A percentile compares a stretch with the other conserved stretches of the same genome.
Evolutionary conservation across 2,113 vertebrate genomes (phyloP).

Genomic region (Falco punctatus): DNA sequence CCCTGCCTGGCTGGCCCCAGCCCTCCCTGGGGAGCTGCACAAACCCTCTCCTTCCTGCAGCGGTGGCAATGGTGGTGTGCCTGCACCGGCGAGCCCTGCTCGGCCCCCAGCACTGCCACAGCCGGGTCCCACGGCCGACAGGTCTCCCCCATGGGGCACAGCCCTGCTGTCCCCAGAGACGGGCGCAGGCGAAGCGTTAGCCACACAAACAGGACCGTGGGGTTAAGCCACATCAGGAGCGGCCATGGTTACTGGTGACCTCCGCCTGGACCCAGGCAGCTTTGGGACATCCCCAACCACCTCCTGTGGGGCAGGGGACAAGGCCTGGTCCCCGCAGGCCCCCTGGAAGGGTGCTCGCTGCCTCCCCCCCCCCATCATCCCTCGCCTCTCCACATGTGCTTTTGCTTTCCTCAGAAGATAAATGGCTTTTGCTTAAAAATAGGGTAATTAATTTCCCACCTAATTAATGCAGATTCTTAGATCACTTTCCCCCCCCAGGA

Average conservation of each 20-base stretch:
- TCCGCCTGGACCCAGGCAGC: background rate
- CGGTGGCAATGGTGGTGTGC: fast-evolving
- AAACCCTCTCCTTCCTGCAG: background rate
- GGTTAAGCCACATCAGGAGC: background rate
- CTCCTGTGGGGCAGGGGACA: background rate
- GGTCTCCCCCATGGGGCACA: fast-evolving
- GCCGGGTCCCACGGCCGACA: fast-evolving
- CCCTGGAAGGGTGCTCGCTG: background rate
- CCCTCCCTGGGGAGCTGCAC: background rate
- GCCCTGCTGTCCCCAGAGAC: fast-evolving
- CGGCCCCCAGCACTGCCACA: fast-evolving
- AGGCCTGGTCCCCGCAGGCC: fast-evolving
- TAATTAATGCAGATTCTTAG: slow-evolving; percentile 62
- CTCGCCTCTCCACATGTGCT: background rate
- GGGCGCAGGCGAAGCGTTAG: fast-evolving
- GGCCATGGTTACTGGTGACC: background rate
- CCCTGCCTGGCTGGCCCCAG: background rate
- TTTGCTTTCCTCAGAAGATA: slow-evolving; percentile 7
- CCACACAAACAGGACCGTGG: fast-evolving
- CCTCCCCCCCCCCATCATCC: background rate
- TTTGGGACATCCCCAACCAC: background rate
- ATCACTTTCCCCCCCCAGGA: slow-evolving; percentile 23
- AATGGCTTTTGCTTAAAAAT: slow-evolving; percentile 50
- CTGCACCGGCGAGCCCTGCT: fast-evolving
- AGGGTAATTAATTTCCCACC: slow-evolving; percentile 66